Conservation (phyloP, 1,140 invertebrate species). For the Panagrolaimus sp. region DNA sequence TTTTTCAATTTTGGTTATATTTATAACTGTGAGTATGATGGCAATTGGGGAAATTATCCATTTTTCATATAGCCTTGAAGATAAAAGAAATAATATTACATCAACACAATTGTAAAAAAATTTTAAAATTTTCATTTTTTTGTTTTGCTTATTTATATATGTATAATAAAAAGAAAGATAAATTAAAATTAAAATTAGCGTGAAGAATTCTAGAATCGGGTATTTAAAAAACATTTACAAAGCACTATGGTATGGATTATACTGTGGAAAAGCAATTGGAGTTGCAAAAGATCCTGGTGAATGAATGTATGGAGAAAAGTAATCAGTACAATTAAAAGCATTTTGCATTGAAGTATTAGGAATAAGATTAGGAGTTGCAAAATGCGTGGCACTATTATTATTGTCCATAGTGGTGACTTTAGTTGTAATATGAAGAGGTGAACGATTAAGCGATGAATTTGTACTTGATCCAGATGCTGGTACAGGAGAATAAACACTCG, state of each 20-base stretch:
- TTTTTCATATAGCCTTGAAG: conserved; percentile 38
- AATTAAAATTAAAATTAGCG: neutral
- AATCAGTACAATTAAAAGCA: conserved; percentile 4
- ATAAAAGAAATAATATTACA: conserved; percentile 5
- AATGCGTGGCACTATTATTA: neutral
- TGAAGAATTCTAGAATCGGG: neutral
- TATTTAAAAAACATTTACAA: neutral
- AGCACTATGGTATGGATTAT: neutral
- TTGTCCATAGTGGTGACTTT: neutral
- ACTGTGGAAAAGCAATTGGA: conserved; percentile 11
- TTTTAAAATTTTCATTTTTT: neutral
- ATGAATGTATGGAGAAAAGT: conserved; percentile 15
- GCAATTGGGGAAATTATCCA: conserved; percentile 56
- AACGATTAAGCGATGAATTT: neutral
- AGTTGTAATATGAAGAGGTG: neutral
- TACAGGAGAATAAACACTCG: conserved; percentile 1
- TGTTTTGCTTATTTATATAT: neutral
- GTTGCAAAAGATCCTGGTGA: neutral
- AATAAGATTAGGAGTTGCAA: too few species aligned
- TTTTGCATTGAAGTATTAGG: neutral
- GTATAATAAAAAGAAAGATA: neutral
- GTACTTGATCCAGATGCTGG: neutral
- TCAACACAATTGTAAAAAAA: neutral
- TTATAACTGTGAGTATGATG: conserved; percentile 58
- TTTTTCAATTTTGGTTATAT: conserved; percentile 46